Percentiles rank a stretch among this genome's conserved stretches.
These are phyloP conservation scores for Dryadula phaetusa DNA, from an alignment of 2,888 invertebrate species.

Conservation along the genomic window DNA sequence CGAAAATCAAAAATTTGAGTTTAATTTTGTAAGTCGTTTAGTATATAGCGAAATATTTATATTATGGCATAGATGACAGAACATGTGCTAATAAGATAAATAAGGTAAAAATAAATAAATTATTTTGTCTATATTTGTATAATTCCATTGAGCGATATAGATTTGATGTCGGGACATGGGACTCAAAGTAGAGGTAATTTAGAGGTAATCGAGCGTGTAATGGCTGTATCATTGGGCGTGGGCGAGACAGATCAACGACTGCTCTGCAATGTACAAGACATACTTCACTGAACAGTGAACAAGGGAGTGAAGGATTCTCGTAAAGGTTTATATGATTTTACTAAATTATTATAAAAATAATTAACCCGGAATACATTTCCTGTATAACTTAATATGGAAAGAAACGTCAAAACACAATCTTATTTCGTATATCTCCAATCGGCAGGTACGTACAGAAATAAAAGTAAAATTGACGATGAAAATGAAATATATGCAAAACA, in stretches of 20 bases:
- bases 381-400: neutral
- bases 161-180: constrained; percentile 57
- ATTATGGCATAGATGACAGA: too few species aligned
- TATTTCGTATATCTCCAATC: neutral
- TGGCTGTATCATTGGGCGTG: constrained; percentile 68
- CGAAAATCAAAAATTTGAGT: constrained; percentile 53
- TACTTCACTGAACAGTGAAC: constrained; percentile 61
- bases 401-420: neutral
- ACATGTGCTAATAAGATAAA: neutral
- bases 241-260: constrained; percentile 55
- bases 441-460: neutral
- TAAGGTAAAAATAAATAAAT: neutral
- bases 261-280: constrained; percentile 54
- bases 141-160: constrained; percentile 47
- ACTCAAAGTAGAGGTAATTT: constrained; percentile 64
- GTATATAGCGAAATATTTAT: constrained; percentile 56
- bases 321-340: neutral
- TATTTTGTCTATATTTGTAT: constrained; percentile 12
- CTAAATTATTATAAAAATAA: neutral
- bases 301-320: constrained; percentile 44
- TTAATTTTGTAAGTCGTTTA: constrained; percentile 46
- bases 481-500: neutral
- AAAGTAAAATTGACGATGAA: neutral
- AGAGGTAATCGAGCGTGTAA: constrained; percentile 76
- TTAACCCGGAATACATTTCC: neutral